Conservation (phyloP, 2,113 vertebrate species). For the Nothoprocta perdicaria region DNA sequence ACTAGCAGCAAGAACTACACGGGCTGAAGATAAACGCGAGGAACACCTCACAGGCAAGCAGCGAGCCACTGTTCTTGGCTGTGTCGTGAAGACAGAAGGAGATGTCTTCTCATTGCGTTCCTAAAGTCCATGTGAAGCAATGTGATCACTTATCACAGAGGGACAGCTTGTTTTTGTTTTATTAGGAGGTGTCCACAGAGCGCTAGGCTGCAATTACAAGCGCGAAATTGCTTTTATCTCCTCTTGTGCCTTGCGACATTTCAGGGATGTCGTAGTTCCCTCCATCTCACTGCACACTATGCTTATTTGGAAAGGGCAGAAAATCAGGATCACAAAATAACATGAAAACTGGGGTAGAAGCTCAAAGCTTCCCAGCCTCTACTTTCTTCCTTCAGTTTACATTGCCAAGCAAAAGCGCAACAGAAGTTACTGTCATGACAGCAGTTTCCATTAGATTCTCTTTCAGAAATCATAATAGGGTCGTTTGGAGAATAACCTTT, state of each 20-base stretch:
- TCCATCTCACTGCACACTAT: neutral
- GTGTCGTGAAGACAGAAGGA: neutral
- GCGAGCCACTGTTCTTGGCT: neutral
- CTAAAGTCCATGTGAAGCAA: neutral
- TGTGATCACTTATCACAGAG: neutral
- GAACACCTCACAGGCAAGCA: neutral
- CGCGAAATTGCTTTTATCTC: neutral
- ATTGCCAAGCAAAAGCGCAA: neutral
- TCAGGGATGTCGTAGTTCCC: neutral
- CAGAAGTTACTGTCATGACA: neutral
- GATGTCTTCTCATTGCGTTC: neutral
- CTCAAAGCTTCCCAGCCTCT: neutral
- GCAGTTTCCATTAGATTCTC: constrained; percentile 16
- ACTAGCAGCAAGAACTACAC: constrained; percentile 46
- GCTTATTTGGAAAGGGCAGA: neutral
- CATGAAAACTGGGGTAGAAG: neutral
- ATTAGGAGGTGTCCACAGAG: neutral
- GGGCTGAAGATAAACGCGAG: neutral
- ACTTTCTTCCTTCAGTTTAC: neutral
- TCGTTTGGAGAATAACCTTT: constrained; percentile 25
- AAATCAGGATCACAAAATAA: neutral
- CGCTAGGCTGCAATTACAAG: neutral
- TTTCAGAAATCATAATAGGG: neutral
- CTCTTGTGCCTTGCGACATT: neutral
- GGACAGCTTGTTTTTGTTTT: neutral